Conservation (phyloP, 2,888 invertebrate genomes). For the Erannis defoliaria region DNA sequence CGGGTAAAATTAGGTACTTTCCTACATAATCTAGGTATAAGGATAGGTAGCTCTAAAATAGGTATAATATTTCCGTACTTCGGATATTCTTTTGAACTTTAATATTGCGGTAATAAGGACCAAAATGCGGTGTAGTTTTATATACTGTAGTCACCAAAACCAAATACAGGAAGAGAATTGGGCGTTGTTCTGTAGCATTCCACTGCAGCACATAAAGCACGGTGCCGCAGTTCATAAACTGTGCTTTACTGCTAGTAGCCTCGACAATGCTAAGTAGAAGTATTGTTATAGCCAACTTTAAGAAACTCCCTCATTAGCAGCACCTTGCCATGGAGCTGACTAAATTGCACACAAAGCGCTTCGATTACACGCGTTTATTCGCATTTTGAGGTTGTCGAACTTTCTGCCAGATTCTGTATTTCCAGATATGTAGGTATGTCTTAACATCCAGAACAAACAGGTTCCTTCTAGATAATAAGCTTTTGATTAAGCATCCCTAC, state of each 20-base stretch:
- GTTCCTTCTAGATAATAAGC: too few relatives aligned
- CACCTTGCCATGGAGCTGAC: too few relatives aligned
- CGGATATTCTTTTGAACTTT: neutral
- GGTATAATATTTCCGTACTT: neutral
- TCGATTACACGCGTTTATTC: too few relatives aligned
- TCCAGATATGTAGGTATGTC: too few relatives aligned
- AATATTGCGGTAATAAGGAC: neutral
- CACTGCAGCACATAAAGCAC: conserved; percentile 30
- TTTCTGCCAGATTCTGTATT: too few relatives aligned
- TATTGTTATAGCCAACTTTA: neutral
- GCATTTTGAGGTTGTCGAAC: too few relatives aligned
- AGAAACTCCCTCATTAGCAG: conserved; percentile 11
- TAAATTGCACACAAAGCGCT: too few relatives aligned
- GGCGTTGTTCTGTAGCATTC: conserved; percentile 33
- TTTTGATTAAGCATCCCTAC: too few relatives aligned
- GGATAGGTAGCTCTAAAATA: neutral
- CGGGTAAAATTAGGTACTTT: neutral
- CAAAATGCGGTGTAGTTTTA: neutral
- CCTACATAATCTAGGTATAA: too few relatives aligned
- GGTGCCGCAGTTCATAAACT: conserved; percentile 18
- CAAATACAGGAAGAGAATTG: neutral
- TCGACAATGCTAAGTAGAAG: neutral
- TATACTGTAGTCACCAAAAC: neutral
- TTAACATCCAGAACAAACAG: too few relatives aligned
- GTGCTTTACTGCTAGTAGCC: conserved; percentile 6